A percentile compares a stretch with the other conserved stretches of the same genome.
Conservation (phyloP, 2,113 vertebrate genomes). For the Ciconia boyciana region DNA sequence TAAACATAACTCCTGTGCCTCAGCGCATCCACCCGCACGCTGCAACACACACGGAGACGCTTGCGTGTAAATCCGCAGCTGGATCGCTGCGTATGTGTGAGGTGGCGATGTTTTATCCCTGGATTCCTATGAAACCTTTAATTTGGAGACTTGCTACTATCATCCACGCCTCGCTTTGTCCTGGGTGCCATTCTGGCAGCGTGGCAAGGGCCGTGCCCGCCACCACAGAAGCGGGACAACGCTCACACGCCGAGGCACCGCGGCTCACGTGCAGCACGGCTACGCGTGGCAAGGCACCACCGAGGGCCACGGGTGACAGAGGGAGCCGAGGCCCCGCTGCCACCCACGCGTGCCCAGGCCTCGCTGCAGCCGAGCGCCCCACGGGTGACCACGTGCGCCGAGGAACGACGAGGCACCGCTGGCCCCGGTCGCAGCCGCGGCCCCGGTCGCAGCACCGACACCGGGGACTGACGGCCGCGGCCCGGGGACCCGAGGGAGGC, state of each 20-base stretch:
- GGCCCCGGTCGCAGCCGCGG: neutral
- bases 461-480: too few relatives aligned
- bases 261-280: neutral
- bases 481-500: neutral
- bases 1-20: neutral
- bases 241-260: accelerated
- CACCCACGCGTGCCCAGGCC: neutral
- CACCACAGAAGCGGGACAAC: neutral
- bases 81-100: accelerated
- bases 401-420: neutral
- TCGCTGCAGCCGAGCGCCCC: neutral
- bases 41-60: accelerated
- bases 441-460: neutral
- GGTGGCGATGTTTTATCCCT: neutral
- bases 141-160: neutral
- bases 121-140: neutral
- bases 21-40: neutral
- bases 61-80: accelerated
- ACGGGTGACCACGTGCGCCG: neutral
- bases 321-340: neutral
- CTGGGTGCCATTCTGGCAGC: accelerated
- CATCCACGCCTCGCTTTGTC: accelerated
- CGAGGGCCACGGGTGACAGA: neutral
- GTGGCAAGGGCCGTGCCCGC: neutral
- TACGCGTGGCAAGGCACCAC: accelerated